phyloP scores from a whole-genome alignment of 2,113 vertebrate species.

The Danionella cerebrum region DNA sequence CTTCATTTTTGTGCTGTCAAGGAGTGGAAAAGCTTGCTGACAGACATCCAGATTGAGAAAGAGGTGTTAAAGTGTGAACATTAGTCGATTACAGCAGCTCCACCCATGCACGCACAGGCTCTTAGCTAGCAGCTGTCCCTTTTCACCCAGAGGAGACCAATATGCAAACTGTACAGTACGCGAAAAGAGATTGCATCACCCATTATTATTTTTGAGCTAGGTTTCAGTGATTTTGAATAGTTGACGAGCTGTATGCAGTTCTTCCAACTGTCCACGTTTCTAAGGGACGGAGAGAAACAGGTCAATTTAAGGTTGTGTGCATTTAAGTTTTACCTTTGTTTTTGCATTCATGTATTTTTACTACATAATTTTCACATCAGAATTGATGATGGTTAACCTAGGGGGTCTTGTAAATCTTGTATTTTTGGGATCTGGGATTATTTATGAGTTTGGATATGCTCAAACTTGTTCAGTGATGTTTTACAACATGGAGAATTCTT shows the following conservation, averaged over 20 bases:
- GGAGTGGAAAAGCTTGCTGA: not conserved
- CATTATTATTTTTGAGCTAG: not conserved
- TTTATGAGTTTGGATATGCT: not conserved
- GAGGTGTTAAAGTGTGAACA: slow-evolving; percentile 16
- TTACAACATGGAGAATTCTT: not conserved
- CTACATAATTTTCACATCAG: too few species aligned
- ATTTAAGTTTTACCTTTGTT: too few species aligned
- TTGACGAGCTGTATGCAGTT: too few species aligned
- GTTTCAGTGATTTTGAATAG: not conserved
- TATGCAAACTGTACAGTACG: not conserved
- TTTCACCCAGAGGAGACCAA: not conserved
- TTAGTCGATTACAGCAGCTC: not conserved
- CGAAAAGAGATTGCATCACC: not conserved
- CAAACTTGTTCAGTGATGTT: not conserved
- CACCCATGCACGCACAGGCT: not conserved
- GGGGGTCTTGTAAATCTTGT: too few species aligned
- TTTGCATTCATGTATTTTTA: too few species aligned
- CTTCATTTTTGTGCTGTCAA: not conserved
- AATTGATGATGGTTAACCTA: too few species aligned
- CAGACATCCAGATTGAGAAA: not conserved
- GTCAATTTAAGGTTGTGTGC: too few species aligned
- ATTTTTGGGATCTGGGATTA: not conserved
- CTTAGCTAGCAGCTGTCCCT: slow-evolving; percentile 1
- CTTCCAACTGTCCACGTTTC: too few species aligned
- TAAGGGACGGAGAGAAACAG: too few species aligned